Conservation (phyloP, 2,888 invertebrate species). For the Phrixothrix hirtus region DNA sequence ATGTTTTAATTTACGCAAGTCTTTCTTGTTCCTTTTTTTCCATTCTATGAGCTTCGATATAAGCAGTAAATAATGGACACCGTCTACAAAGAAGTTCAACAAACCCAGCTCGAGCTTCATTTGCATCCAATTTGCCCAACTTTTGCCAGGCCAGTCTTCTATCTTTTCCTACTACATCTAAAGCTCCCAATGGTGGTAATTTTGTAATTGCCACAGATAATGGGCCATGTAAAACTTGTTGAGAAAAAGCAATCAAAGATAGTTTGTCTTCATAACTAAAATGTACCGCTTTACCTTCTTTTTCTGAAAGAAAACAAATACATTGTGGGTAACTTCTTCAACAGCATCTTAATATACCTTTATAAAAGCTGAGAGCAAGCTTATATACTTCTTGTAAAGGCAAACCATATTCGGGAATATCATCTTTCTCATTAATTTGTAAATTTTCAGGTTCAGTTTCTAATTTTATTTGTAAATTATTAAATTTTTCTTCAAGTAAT, state of each 20-base stretch:
- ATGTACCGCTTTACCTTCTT: constrained; percentile 96
- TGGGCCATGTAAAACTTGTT: constrained; percentile 87
- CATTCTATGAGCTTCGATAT: constrained; percentile 87
- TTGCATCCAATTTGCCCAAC: constrained; percentile 80
- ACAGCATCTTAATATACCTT: constrained; percentile 65
- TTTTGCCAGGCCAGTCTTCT: constrained; percentile 92
- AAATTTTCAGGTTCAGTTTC: constrained; percentile 25
- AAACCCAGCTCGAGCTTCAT: constrained; percentile 92
- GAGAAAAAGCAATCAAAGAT: constrained; percentile 87
- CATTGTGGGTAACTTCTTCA: constrained; percentile 8
- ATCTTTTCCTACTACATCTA: constrained; percentile 95
- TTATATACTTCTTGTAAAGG: constrained; percentile 82
- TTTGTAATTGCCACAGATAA: constrained; percentile 69
- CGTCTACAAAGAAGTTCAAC: constrained; percentile 82
- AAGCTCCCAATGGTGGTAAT: constrained; percentile 81
- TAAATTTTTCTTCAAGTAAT: constrained; percentile 46
- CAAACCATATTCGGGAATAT: constrained; percentile 64
- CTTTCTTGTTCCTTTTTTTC: constrained; percentile 81
- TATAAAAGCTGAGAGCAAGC: constrained; percentile 87
- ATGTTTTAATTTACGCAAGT: constrained; percentile 56
- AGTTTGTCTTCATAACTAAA: constrained; percentile 92
- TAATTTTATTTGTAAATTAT: constrained; percentile 41
- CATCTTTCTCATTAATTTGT: constrained; percentile 41
- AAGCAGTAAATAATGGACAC: constrained; percentile 90
- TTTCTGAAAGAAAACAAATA: too few species aligned